Evolutionary conservation across 1,140 invertebrate genomes (phyloP).

Genomic region (Pachypeltis micranthus): DNA sequence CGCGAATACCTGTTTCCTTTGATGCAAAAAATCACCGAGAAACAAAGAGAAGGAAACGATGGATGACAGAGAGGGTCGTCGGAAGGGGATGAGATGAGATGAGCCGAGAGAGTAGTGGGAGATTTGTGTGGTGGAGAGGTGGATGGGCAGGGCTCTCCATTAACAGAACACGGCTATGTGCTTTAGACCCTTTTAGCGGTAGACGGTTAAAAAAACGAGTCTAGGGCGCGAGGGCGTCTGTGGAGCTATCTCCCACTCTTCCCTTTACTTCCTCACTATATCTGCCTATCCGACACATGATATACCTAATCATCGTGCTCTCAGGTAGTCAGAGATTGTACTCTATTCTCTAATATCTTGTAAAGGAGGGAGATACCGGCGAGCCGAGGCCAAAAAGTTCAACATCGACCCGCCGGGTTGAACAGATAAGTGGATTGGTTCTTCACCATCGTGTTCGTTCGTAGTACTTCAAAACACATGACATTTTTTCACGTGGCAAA

Average conservation of each 20-base stretch:
- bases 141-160: conserved; percentile 14
- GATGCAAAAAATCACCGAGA: too few species aligned
- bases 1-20: too few species aligned
- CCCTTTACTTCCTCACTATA: conserved; percentile 3
- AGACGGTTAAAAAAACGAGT: conserved; percentile 15
- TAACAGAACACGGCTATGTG: conserved; percentile 15
- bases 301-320: conserved; percentile 3
- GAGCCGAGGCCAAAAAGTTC: too few species aligned
- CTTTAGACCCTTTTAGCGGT: conserved; percentile 15
- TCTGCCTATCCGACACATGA: conserved; percentile 1
- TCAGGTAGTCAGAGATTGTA: too few species aligned
- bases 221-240: conserved; percentile 12
- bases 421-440: too few species aligned
- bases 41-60: background rate
- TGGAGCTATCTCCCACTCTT: background rate
- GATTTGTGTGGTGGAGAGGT: conserved; percentile 3
- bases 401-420: too few species aligned
- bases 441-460: too few species aligned
- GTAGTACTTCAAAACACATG: too few species aligned
- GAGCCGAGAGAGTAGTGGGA: background rate
- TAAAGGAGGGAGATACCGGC: too few species aligned
- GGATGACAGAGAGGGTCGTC: background rate
- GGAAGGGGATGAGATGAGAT: background rate
- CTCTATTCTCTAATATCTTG: too few species aligned
- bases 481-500: too few species aligned